These are phyloP conservation scores for Drosophila watanabei DNA, from an alignment of 1,140 invertebrate species.

Conservation along the genomic window DNA sequence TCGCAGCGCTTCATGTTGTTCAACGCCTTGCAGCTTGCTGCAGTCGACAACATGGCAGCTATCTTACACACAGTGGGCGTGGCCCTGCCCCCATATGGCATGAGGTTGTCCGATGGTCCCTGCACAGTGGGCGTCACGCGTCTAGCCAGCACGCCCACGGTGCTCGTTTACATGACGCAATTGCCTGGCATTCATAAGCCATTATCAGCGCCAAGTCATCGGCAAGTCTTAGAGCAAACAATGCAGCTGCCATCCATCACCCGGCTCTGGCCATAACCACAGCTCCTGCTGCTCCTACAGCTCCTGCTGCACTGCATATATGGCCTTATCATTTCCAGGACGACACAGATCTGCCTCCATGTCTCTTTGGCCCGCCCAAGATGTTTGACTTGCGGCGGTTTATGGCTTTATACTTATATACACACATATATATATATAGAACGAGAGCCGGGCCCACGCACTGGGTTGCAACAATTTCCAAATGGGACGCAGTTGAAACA, in stretches of 20 bases:
- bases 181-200: slow-evolving; percentile 78
- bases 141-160: slow-evolving; percentile 48
- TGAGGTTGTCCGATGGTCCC: not conserved
- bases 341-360: slow-evolving; percentile 42
- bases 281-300: slow-evolving; percentile 9
- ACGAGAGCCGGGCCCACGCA: slow-evolving; percentile 47
- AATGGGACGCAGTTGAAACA: slow-evolving; percentile 34
- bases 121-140: slow-evolving; percentile 49
- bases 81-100: slow-evolving; percentile 11
- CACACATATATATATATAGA: not conserved
- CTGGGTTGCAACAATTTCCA: slow-evolving; percentile 51
- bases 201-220: slow-evolving; percentile 79
- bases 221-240: slow-evolving; percentile 77
- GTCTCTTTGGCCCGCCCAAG: slow-evolving; percentile 24
- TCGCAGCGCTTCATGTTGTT: slow-evolving; percentile 57
- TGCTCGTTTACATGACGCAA: slow-evolving; percentile 74
- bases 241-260: slow-evolving; percentile 69
- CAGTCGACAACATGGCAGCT: slow-evolving; percentile 55
- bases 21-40: slow-evolving; percentile 70
- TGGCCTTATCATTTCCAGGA: slow-evolving; percentile 42
- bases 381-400: slow-evolving; percentile 55
- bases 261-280: slow-evolving; percentile 41
- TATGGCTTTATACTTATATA: slow-evolving; percentile 38
- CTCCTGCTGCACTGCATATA: slow-evolving; percentile 21
- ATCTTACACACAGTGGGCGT: slow-evolving; percentile 65